Percentiles rank a stretch among this genome's conserved stretches.
Evolutionary conservation across 64 coral and sea anemone genomes (phyloP).

Genomic region (Catalaphyllia jardinei): DNA sequence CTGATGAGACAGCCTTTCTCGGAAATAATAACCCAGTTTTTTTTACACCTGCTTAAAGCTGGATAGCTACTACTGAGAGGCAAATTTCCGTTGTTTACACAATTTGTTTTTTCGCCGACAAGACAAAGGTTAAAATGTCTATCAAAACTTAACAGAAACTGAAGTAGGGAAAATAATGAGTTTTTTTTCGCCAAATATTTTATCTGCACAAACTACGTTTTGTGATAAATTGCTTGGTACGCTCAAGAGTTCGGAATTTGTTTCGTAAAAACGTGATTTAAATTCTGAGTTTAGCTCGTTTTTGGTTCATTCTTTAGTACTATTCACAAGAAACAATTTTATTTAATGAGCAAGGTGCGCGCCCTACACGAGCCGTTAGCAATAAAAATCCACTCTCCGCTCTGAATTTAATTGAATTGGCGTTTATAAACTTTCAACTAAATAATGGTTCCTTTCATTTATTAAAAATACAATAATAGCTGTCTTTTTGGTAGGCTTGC

Average conservation of each 20-base stretch:
- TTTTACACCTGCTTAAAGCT: slow-evolving; percentile 35
- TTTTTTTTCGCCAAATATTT: slow-evolving; percentile 13
- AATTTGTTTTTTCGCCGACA: slow-evolving; percentile 44
- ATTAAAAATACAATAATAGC: slow-evolving; percentile 40
- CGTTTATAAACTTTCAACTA: slow-evolving; percentile 44
- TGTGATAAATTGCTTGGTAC: too few species aligned
- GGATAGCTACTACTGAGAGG: slow-evolving; percentile 25
- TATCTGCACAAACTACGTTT: not conserved
- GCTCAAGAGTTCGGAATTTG: not conserved
- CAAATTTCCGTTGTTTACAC: slow-evolving; percentile 50
- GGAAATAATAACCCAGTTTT: not conserved
- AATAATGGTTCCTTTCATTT: slow-evolving; percentile 22
- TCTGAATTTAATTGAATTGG: slow-evolving; percentile 31
- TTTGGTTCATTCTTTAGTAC: slow-evolving; percentile 18
- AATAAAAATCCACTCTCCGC: slow-evolving; percentile 16
- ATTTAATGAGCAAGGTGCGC: slow-evolving; percentile 27
- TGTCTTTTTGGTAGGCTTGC: slow-evolving; percentile 37
- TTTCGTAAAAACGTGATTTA: slow-evolving; percentile 15
- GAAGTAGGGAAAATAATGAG: slow-evolving; percentile 11
- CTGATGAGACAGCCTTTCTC: not conserved
- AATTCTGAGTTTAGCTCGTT: slow-evolving; percentile 14
- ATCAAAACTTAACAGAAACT: slow-evolving; percentile 1
- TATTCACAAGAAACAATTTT: slow-evolving; percentile 35
- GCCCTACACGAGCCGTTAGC: not conserved
- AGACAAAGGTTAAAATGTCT: slow-evolving; percentile 29